Evolutionary conservation across 92 coral and sea anemone species (phyloP), one percentile per base, ranked within the genome.

Genomic region (Parazoanthus atlanticus): DNA sequence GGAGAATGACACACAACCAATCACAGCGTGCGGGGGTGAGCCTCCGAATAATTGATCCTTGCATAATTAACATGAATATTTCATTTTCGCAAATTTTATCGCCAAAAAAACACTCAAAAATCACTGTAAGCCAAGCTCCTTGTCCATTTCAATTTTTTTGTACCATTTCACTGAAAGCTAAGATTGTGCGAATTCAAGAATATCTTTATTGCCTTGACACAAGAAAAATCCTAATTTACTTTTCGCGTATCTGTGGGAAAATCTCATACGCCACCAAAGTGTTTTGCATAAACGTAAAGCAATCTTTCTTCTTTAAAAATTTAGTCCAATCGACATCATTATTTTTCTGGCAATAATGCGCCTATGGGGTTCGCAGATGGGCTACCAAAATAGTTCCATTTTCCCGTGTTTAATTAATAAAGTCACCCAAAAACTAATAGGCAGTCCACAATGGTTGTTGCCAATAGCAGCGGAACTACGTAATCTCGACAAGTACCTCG

Each of bases 31-130:
- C 80, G 92, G 80, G 43, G 78, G 88, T 81, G 90, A 92, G 88
- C 94, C 80, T 74, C 28, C 81, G 95, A 93, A 93, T 92, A 95
- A 95, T 95, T 93, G 93, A 90, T 89, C 93, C 54, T 67, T 78
- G 72, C 76, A 86, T 89, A 81, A 74, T 85, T 79, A 70, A 47
- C 80, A 90, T 93, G 94, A 93, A 93, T 95, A 93, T 93, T 95
- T 95, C 85, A 95, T 91, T 83, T 66, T 79, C 41, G 8, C 32
- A 66, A 90, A 85, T 41, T 86, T 82, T 89, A 54, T 92, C 85
- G 85, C 84, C 88, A 81, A 79, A 72, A n/a, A 90, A 74, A 79
- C 58, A 36, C 79, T 86, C 80, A 77, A 13, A 82, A 82, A 43
- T 41, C 82, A 33, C 87, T 41, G 49, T 26, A 40, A 38, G 40